Evolutionary conservation across 2,888 invertebrate species (phyloP), one percentile per base, ranked within the genome.

Genomic region (Megastigmus dorsalis): DNA sequence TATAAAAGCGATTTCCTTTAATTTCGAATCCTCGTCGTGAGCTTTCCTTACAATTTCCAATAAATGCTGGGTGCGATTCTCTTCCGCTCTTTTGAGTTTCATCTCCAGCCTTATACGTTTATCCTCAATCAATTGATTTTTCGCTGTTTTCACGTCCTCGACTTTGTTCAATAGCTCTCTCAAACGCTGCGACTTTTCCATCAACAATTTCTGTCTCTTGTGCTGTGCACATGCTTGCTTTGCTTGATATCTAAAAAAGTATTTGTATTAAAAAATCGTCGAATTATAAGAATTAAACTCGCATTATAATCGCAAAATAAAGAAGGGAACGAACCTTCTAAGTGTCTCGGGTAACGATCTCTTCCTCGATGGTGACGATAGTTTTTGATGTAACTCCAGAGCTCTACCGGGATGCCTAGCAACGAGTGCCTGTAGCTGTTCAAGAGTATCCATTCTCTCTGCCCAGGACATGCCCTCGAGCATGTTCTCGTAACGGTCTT

Each of bases 1-100:
- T 74, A 99, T 99, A 86, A 99, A 99, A 13, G 97, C 97, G 67
- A 99, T 98, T 90, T 99, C 99, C 78, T 96, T 95, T 3, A 97
- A 92, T 86, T 98, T 98, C 74, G 97, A 96, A 80, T 99, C 98
- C 85, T 99, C 99, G 82, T 99, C 98, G 84, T 98, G 98, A 0
- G 99, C 99, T 87, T 98, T 98, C 79, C 95, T 93, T 0, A 97
- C 94, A 79, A 97, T 96, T 84, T 93, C 95, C 86, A 93, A 84
- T 45, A 88, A 88, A 86, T 95, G 94, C 79, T 93, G 92, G 74
- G 93, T 94, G 20, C 99, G 91, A 84, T 98, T 99, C 84, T 97
- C 96, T 18, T 96, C 96, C 0, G 98, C 98, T 74, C 95, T 93
- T 81, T 95, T 94, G 63, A 95, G 87, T 45, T 94, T 89, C 79